Evolutionary conservation across 2,888 invertebrate genomes (phyloP), one percentile per base, ranked within the genome.

Genomic region (Oligia strigilis): DNA sequence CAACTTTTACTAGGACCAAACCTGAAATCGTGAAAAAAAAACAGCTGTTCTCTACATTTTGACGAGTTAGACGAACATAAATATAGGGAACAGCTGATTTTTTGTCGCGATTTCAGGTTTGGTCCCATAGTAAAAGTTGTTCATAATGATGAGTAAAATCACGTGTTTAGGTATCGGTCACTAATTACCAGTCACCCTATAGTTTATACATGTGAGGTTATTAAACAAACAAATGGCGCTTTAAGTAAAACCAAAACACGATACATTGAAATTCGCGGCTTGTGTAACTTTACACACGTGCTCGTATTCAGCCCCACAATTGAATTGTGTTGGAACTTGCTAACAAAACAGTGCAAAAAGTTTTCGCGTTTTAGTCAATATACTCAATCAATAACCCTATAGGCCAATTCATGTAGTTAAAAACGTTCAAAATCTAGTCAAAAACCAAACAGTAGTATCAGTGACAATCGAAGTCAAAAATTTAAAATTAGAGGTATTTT

Each of bases 231-330:
- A 58, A 19, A n/a, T 40, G 40, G 3, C 6, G 46, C 17, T 72
- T 81, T 72, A 55, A 64, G 49, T 43, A 19, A 80, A 75, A 65
- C 19, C 58, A 46, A 62, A 67, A 40, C 46, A 29, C 13, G 1
- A 29, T 62, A 29, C 36, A 55, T 46, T 66, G 8, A 23, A 62
- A 83, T 69, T 62, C 43, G 14, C 6, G 23, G 46, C 40, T 67
- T 60, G 40, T 29, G 64, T 52, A 52, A 78, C 19, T 46, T 64
- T 55, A 8, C n/a, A 43, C 19, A 46, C n/a, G 17, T 23, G 4
- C 13, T 36, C 17, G 23, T 67, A 52, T 80, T 52, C 8, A 52
- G 13, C 13, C 8, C 36, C 36, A 77, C 19, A 60, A 49, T 65
- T 49, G 40, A 55, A 77, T 77, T 14, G 8, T 60, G 14, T 60